Percentiles rank a stretch among this genome's conserved stretches.
Evolutionary conservation across 2,797 vertebrate species (phyloP).

Genomic region (Etheostoma nigrum): DNA sequence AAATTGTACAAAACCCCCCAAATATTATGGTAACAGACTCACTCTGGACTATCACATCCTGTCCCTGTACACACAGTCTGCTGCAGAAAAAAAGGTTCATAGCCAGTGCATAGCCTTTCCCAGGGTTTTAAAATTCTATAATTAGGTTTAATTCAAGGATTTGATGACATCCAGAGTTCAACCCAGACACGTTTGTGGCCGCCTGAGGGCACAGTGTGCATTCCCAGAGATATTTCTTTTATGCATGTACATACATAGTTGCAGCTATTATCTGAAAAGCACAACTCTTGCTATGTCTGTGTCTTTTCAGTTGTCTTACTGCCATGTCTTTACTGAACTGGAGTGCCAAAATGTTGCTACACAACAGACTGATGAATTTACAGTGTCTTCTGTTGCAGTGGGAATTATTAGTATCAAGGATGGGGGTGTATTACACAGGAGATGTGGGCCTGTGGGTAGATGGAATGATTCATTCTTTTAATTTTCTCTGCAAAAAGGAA

Average conservation of each 20-base stretch:
- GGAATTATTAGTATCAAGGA: background rate
- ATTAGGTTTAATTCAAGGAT: slow-evolving; percentile 10
- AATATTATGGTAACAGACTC: slow-evolving; percentile 1
- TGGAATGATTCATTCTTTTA: background rate
- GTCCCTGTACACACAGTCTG: slow-evolving; percentile 1
- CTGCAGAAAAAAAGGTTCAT: slow-evolving; percentile 17
- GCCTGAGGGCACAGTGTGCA: background rate
- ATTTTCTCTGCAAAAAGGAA: background rate
- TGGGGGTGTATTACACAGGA: background rate
- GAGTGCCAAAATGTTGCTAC: background rate
- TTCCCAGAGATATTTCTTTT: slow-evolving; percentile 4
- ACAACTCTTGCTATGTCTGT: background rate
- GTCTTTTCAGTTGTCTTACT: slow-evolving; percentile 4
- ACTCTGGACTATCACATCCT: slow-evolving; percentile 24
- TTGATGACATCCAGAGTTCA: slow-evolving; percentile 7
- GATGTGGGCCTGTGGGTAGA: background rate
- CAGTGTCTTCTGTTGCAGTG: background rate
- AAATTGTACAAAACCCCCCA: background rate
- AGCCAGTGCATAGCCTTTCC: background rate
- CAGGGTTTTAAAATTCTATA: background rate
- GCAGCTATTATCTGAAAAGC: slow-evolving; percentile 4
- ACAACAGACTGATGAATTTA: slow-evolving; percentile 8
- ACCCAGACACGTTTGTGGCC: background rate
- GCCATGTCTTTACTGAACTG: slow-evolving; percentile 11
- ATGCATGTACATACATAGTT: background rate